Base-by-base conservation (phyloP, 2,113 vertebrate species). In the Orycteropus afer region DNA sequence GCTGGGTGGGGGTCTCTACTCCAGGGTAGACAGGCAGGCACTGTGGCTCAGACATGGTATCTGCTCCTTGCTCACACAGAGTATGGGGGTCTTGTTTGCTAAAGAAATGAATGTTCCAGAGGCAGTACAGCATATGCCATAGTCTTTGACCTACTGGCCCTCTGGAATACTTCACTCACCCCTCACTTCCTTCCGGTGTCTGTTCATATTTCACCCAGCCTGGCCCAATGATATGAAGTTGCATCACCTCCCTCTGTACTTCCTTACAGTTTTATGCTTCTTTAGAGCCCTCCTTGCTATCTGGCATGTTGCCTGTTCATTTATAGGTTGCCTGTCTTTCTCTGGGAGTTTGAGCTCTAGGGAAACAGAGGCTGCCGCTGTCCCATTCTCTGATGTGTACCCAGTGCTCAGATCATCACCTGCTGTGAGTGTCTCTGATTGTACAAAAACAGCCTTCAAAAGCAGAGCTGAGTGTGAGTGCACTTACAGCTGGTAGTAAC, bases 51-150 rank as follows among this genome's bases (percentile, higher is more conserved):
- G 32, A 51, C 11, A 1, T 7, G 1, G 7, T 74, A n/a, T 12
- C 49, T 81, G 34, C 71, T 63, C 5, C 59, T 55, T 51, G 45
- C 37, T 86, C 65, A n/a, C 65, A 8, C 45, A 74, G 74, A 23
- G 15, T 8, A 23, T 1, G 34, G 25, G 53, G 57, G 49, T 84
- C 2, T 0, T 42, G 0, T 27, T 51, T 82, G 25, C 18, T 42
- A 27, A 69, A 61, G 69, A 61, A 34, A 20, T 12, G 61, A 57
- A 4, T 63, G 23, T 88, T 76, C 73, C 32, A 0, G 53, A 47
- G 0, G 17, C 65, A 61, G 47, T 3, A 6, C 14, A 2, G 2
- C 2, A 0, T 73, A 25, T 10, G 67, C 37, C 45, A 10, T 27
- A 34, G 53, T 51, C n/a, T 40, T 40, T n/a, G 59, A 78, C 73